Evolutionary conservation across 2,797 vertebrate genomes (phyloP).

Genomic region (Lates japonicus): DNA sequence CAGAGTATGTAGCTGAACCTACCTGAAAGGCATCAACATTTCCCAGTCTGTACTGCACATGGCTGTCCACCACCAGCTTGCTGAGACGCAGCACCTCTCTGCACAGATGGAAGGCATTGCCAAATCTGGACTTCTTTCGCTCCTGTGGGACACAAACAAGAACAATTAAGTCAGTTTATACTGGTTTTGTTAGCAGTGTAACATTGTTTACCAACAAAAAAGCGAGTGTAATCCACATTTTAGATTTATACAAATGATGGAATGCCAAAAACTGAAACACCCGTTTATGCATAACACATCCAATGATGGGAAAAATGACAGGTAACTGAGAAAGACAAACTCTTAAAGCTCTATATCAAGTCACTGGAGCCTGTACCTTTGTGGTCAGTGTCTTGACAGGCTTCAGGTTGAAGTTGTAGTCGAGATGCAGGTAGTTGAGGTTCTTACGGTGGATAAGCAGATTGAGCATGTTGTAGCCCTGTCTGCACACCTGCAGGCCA

Average conservation of each 20-base stretch:
- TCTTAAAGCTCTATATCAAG: neutral
- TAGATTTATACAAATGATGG: neutral
- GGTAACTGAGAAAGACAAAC: neutral
- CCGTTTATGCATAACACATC: too few relatives aligned
- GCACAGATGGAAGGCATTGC: constrained; percentile 98
- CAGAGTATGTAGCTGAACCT: neutral
- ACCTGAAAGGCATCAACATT: constrained; percentile 99
- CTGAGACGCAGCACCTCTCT: constrained; percentile 97
- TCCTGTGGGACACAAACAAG: constrained; percentile 84
- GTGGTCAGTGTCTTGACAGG: constrained; percentile 99
- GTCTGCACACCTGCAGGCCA: constrained; percentile 97
- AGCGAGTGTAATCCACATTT: neutral
- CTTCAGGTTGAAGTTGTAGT: constrained; percentile 99
- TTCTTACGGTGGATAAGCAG: constrained; percentile 99
- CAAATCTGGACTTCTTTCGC: constrained; percentile 98
- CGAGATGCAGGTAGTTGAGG: constrained; percentile 98
- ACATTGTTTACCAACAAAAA: too few relatives aligned
- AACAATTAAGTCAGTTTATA: neutral
- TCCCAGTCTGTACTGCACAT: constrained; percentile 98
- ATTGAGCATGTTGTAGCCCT: constrained; percentile 99
- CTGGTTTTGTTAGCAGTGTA: neutral
- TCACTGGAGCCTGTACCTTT: constrained; percentile 86
- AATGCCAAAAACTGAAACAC: neutral
- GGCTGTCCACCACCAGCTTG: constrained; percentile 98
- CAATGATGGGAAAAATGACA: neutral